Conservation (phyloP, 2,113 vertebrate genomes). For the Rhea americana region DNA sequence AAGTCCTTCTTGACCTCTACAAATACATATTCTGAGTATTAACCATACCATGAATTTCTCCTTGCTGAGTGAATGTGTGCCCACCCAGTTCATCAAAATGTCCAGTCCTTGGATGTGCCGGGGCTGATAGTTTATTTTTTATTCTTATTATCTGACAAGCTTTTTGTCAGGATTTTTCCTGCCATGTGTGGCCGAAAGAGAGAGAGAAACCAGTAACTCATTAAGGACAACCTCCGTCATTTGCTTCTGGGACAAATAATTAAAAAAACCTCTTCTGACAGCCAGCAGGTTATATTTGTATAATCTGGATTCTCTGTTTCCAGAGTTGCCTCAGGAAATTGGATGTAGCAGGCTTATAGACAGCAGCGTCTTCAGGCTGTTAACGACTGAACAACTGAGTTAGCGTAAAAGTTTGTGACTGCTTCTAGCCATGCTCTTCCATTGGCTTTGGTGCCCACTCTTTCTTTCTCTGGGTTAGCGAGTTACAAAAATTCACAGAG, state of each 20-base stretch:
- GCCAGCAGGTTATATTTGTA: background rate
- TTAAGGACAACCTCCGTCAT: background rate
- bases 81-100: background rate
- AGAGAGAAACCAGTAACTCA: no score
- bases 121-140: background rate
- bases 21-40: background rate
- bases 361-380: background rate
- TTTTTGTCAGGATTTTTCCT: background rate
- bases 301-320: background rate
- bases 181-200: background rate
- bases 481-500: background rate
- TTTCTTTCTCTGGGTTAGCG: background rate
- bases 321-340: background rate
- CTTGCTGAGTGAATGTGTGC: background rate
- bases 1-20: rapidly evolving
- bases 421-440: rapidly evolving
- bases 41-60: background rate
- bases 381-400: background rate
- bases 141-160: rapidly evolving
- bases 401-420: background rate
- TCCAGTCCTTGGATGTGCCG: background rate
- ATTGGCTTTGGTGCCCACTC: background rate
- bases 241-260: background rate
- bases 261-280: background rate
- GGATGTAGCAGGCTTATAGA: background rate